Evolutionary conservation across 2,888 invertebrate genomes (phyloP).

Genomic region (Palloptera scutellata): DNA sequence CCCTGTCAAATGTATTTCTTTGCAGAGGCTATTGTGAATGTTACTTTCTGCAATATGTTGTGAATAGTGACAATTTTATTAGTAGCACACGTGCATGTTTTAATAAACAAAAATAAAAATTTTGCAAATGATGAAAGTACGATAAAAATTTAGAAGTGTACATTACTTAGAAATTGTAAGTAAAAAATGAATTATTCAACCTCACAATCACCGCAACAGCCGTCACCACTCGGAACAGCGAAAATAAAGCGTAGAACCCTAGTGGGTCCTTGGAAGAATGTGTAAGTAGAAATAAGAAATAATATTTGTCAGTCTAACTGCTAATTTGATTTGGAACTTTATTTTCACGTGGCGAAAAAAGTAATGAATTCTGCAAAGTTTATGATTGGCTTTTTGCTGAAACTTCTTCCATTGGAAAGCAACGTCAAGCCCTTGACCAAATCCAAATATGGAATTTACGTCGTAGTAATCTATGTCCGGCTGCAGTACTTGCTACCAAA

Average conservation of each 20-base stretch:
- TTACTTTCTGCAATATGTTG: too few relatives aligned
- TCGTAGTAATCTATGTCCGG: conserved; percentile 57
- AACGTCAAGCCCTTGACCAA: conserved; percentile 46
- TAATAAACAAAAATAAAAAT: too few relatives aligned
- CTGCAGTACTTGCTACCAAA: conserved; percentile 58
- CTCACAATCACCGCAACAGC: too few relatives aligned
- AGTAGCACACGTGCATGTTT: too few relatives aligned
- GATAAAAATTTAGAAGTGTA: too few relatives aligned
- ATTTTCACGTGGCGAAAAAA: conserved; percentile 21
- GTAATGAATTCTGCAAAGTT: conserved; percentile 57
- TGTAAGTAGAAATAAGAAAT: conserved; percentile 45
- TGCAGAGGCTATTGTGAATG: too few relatives aligned
- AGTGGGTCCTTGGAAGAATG: conserved; percentile 59
- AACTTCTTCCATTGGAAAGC: conserved; percentile 24
- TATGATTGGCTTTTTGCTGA: conserved; percentile 55
- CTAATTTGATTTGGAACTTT: neutral
- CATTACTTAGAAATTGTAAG: too few relatives aligned
- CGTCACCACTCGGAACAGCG: too few relatives aligned
- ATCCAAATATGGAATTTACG: conserved; percentile 61
- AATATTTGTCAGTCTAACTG: neutral
- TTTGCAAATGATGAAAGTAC: too few relatives aligned
- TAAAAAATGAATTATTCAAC: too few relatives aligned
- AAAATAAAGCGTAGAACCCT: conserved; percentile 50
- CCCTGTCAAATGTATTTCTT: too few relatives aligned
- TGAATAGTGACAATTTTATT: too few relatives aligned